Evolutionary conservation across 2,888 invertebrate genomes (phyloP), one percentile per base, ranked within the genome.

Genomic region (Platycnemis pennipes): DNA sequence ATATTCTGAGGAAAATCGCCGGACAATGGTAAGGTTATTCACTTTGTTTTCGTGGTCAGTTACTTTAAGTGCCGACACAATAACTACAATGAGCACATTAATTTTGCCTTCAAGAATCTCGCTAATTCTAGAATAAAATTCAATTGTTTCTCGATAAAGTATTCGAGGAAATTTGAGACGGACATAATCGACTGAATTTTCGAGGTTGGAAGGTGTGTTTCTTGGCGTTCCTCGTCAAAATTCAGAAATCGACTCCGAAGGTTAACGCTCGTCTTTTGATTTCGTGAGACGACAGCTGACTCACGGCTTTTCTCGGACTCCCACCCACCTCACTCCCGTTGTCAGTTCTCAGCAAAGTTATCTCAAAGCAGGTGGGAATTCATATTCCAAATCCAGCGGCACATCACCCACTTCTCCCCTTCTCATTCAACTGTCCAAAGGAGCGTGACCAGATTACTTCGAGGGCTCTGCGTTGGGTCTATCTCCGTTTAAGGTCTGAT

Each of bases 361-460:
- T 37, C 77, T 37, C 37, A n/a, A n/a, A 77, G 77, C 77, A 77
- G 89, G 26, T 42, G 63, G 44, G 42, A 91, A 63, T 91, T 91
- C n/a, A 69, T 69, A 91, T 91, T 91, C 91, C 63, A 37, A 26
- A 56, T 63, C 69, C 69, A 44, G 44, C 42, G 44, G 44, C 69
- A 63, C 44, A 56, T 91, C 56, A 63, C 45, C 87, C 77, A 11
- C 77, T 37, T 77, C 13, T 3, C 77, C 11, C 11, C 37, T 2
- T 87, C 45, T n/a, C 91, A 63, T 69, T 69, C 16, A 56, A 26
- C 45, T 63, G 91, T 63, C 91, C 44, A 44, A 26, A 26, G 44
- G 91, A 42, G 69, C 91, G 91, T 91, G 91, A 91, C 91, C 44
- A 44, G 91, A 91, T 91, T 91, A 69, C 63, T 91, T 91, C 69